Conservation (phyloP, 2,113 vertebrate genomes). For the Butorides virescens region DNA sequence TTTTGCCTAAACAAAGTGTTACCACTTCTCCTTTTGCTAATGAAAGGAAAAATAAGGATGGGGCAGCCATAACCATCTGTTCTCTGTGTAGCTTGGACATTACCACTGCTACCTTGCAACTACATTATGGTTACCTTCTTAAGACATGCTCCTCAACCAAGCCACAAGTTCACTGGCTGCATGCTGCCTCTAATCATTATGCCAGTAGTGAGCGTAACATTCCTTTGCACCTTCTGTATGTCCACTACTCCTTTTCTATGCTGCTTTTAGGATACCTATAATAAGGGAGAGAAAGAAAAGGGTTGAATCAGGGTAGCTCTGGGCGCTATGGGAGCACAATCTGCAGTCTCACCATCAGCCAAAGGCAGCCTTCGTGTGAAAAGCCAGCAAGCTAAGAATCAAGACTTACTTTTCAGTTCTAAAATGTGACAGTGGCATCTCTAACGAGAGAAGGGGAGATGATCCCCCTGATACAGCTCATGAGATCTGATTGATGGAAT, state of each 20-base stretch:
- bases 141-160: neutral
- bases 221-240: neutral
- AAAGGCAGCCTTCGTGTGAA: neutral
- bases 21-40: neutral
- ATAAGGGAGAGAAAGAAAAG: neutral
- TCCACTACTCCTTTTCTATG: neutral
- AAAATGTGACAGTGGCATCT: conserved; percentile 55
- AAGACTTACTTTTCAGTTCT: neutral
- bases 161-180: neutral
- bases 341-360: neutral
- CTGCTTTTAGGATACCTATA: conserved; percentile 1
- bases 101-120: neutral
- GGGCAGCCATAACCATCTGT: neutral
- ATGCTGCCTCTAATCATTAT: neutral
- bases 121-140: neutral
- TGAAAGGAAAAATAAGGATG: neutral
- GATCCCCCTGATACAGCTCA: neutral
- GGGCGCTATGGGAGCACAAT: neutral
- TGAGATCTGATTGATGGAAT: neutral
- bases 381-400: neutral
- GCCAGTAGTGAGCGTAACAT: neutral
- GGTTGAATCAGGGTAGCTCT: neutral
- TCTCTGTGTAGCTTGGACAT: neutral
- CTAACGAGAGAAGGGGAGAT: conserved; percentile 10
- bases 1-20: neutral